A percentile compares a stretch with the other conserved stretches of the same genome.
These are phyloP conservation scores for Hexactinellida sp. DNA, from an alignment of 37 sponge, comb jelly and placozoan genomes.

Conservation along the genomic window DNA sequence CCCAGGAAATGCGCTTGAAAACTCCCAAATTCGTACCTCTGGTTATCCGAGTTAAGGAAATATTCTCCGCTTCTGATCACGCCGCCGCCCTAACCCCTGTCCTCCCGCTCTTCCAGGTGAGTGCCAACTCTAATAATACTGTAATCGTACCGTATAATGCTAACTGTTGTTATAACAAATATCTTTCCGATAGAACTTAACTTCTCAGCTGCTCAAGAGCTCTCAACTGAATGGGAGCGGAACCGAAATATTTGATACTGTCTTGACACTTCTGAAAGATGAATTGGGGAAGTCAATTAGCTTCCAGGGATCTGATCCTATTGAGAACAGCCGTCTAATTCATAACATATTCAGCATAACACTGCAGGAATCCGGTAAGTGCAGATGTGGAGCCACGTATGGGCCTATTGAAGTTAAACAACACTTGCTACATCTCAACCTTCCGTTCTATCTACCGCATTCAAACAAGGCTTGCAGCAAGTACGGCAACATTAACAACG, in stretches of 20 bases:
- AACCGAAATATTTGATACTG: not conserved
- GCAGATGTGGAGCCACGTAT: conserved; percentile 1
- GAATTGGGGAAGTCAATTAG: not conserved
- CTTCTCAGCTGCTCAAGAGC: not conserved
- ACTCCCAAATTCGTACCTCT: not conserved
- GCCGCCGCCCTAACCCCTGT: not conserved
- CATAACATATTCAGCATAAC: not conserved
- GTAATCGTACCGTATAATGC: no score
- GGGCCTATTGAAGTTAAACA: not conserved
- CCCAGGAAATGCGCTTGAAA: not conserved
- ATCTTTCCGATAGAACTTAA: not conserved
- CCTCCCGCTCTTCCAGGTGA: not conserved
- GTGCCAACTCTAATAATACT: not conserved
- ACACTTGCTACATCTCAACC: not conserved
- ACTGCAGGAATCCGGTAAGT: conserved; percentile 3
- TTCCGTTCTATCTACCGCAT: not conserved
- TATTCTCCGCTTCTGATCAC: not conserved
- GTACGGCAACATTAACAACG: conserved; percentile 14
- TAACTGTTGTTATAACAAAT: not conserved
- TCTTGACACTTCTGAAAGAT: not conserved
- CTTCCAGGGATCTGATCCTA: conserved; percentile 12
- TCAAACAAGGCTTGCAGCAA: not conserved
- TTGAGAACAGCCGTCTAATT: not conserved
- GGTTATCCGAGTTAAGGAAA: not conserved
- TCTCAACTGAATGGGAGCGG: not conserved